These are phyloP conservation scores for Falco punctatus DNA, from an alignment of 2,113 vertebrate genomes.

Conservation along the genomic window DNA sequence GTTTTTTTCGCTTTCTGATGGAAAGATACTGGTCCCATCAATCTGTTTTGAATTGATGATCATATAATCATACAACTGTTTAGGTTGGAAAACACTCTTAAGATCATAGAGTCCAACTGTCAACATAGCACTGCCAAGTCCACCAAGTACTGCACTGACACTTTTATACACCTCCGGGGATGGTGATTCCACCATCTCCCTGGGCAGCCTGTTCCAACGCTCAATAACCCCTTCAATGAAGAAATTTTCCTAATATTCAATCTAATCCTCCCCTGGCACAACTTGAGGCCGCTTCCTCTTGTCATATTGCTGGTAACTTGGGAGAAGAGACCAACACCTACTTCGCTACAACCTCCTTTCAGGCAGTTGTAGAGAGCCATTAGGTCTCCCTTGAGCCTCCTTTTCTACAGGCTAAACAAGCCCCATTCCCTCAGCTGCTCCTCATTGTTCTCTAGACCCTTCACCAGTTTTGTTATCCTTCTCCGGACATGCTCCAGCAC, in stretches of 20 bases:
- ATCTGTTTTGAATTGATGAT: conserved; percentile 41
- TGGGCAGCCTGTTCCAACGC: not conserved
- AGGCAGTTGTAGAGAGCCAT: accelerated
- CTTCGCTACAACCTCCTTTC: not conserved
- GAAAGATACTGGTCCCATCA: conserved; percentile 22
- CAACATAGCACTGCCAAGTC: not conserved
- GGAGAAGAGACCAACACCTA: accelerated
- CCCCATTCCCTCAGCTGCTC: not conserved
- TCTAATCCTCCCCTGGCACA: not conserved
- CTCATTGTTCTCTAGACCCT: not conserved
- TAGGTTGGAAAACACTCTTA: not conserved
- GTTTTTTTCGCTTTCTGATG: conserved; percentile 28
- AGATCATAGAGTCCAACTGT: not conserved
- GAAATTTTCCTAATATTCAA: not conserved
- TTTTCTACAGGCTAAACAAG: accelerated
- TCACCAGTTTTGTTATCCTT: accelerated
- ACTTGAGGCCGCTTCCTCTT: not conserved
- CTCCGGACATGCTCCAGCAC: not conserved
- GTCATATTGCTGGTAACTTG: not conserved
- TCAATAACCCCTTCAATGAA: not conserved
- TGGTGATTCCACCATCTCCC: not conserved
- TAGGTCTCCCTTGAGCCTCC: not conserved
- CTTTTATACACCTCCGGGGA: not conserved
- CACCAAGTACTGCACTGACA: not conserved
- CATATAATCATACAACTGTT: not conserved